Conservation (phyloP, 2,888 invertebrate species). For the Aphidoletes aphidimyza region DNA sequence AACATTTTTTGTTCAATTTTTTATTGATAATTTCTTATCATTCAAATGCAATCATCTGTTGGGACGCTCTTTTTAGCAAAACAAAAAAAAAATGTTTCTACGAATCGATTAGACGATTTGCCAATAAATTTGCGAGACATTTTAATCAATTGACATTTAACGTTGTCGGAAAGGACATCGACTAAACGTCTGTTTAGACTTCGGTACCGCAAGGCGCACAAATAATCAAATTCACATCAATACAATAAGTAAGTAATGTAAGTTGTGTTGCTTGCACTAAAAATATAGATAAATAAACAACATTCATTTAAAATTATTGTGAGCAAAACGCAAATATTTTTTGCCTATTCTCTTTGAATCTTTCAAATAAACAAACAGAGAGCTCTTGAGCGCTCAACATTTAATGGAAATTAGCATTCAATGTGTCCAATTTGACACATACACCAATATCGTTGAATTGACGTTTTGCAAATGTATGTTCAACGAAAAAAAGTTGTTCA, state of each 20-base stretch:
- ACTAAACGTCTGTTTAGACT: not conserved
- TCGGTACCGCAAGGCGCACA: too few relatives aligned
- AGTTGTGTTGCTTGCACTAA: not conserved
- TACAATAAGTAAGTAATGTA: not conserved
- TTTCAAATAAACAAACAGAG: not conserved
- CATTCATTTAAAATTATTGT: not conserved
- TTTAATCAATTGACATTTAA: not conserved
- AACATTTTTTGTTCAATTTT: not conserved
- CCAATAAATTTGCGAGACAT: too few relatives aligned
- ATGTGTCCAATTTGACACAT: not conserved
- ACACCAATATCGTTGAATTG: not conserved
- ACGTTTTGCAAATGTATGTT: not conserved
- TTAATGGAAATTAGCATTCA: not conserved
- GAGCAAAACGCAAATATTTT: not conserved
- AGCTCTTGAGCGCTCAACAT: not conserved
- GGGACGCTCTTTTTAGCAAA: too few relatives aligned
- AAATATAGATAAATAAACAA: not conserved
- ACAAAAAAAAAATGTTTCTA: not conserved
- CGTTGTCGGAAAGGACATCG: not conserved
- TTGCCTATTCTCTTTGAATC: too few relatives aligned
- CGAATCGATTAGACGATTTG: too few relatives aligned
- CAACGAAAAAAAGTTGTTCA: not conserved
- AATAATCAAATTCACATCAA: not conserved
- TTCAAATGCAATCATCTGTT: too few relatives aligned
- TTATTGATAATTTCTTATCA: constrained; percentile 8